Evolutionary conservation across 2,113 vertebrate species (phyloP), one percentile per base, ranked within the genome.

Genomic region (Echinops telfairi): DNA sequence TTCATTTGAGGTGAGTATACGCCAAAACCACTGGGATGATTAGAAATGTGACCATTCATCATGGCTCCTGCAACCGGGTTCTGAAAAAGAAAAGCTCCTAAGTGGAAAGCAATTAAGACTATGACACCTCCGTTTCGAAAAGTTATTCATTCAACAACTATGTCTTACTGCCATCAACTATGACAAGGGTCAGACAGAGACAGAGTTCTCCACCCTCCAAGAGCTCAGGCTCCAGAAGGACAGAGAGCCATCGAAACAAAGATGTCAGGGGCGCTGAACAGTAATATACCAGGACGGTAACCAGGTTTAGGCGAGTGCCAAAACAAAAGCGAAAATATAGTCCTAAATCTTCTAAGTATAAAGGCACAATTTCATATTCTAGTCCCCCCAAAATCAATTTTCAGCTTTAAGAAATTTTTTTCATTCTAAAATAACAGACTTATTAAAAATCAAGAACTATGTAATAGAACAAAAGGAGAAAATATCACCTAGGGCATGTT

Each of bases 1-100:
- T 98, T 98, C 94, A 98, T 95, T 97, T 98, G 98, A 95, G 98
- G 96, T 94, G 98, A 94, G 84, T 98, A 98, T 88, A 87, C 96
- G 96, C 97, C 97, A 78, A 97, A 98, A 91, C 97, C 96, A 96
- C 95, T 80, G 0, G 97, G 97, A 96, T 97, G 97, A 89, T 97
- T 98, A 68, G 98, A 97, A 91, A 98, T 93, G 83, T 98, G 98
- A 76, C 98, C 98, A 77, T 98, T 98, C 98, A 98, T 98, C 23
- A 78, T 97, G 90, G 40, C 53, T 0, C 82, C 43, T 87, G 70
- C 76, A 88, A 64, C 64, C 95, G 53, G 0, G 0, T 88, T 73
- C 96, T 98, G 66, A 83, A 85, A 92, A 95, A 94, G 89, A 93
- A 94, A 94, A 12, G 29, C 27, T 38, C 43, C 95, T 11, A 88